Base-by-base conservation (phyloP, 2,888 invertebrate species). In the Neelides folsomi region DNA sequence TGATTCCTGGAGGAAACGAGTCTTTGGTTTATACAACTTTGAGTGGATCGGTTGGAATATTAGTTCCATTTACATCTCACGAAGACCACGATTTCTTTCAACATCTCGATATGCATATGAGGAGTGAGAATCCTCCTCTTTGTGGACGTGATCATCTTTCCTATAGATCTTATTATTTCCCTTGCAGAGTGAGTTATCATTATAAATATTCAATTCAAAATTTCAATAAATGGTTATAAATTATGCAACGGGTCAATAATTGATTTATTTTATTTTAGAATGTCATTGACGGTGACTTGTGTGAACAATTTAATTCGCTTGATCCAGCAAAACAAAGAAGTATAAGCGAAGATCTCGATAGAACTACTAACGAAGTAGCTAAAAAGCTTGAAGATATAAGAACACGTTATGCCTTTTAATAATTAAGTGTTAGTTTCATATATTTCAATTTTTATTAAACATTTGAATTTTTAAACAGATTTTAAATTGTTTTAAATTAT, bases 81-180 rank as follows among this genome's bases (percentile, higher is more conserved):
- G 94, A 97, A 75, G 97, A 98, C 71, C 94, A 93, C 66, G 98
- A 98, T 70, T 97, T 98, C 71, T 98, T 98, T 75, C 95, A 97
- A 69, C 94, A 97, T 73, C 75, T 98, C 58, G 98, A 98, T 72
- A 98, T 99, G 97, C 95, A 99, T 71, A 92, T 99, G 92, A 76
- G 98, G 48, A 88, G 92, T 59, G 97, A 98, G 71, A 86, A 94
- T 72, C 79, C 93, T 0, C 95, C 98, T 0, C 73, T 99, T 0
- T 94, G 95, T 72, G 98, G 98, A 1, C 76, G 98, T 16, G 98
- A 99, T 72, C 98, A 99, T 71, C 76, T 98, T 27, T 90, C 94
- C 0, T 99, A 86, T 72, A 79, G 98, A 65, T 95, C 95, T 55
- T 94, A 92, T 68, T 97, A 97, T 72, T 95, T 88, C 70, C 94